Evolutionary conservation across 2,113 vertebrate genomes (phyloP), one percentile per base, ranked within the genome.

Genomic region (Dunckerocampus dactyliophorus): DNA sequence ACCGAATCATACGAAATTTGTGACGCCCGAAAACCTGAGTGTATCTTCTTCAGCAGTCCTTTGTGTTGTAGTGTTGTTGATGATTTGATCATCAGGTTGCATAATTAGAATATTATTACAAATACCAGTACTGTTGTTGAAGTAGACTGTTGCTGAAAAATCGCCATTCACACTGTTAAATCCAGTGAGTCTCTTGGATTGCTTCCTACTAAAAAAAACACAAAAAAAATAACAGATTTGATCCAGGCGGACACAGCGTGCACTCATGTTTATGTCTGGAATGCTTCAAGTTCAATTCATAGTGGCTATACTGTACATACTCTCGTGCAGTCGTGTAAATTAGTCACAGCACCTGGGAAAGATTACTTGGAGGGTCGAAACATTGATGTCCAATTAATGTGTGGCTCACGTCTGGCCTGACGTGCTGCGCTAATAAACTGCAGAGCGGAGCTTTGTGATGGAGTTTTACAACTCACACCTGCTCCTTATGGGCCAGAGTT

Each of bases 381-480:
- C 43, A 63, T 54, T 71, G 63, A 81, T 76, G 74, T 68, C 56
- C 53, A 74, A 42, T 72, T 68, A 61, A 60, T 28, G 28, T 47
- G 0, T 42, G 54, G 54, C 75, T 72, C 24, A 48, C 20, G 67
- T 65, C 71, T 57, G 37, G 69, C 34, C 55, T 8, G 47, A 65
- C 57, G 58, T 69, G 69, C 61, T 34, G 58, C 8, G 71, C 74
- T 22, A 68, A 58, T 84, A 72, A 85, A 85, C 83, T 72, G 80
- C 73, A 46, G 82, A 80, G 20, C 76, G 59, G 46, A 49, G 69
- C 52, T 75, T 48, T 63, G 68, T 49, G 6, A 65, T 65, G 19
- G 17, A 45, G 1, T 72, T 84, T 87, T 74, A 85, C 78, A 71
- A n/a, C 70, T 4, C 59, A 71, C 82, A 85, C 78, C 78, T 87